These are phyloP conservation scores for Drosophila orena DNA, from an alignment of 1,140 invertebrate species.

Conservation along the genomic window DNA sequence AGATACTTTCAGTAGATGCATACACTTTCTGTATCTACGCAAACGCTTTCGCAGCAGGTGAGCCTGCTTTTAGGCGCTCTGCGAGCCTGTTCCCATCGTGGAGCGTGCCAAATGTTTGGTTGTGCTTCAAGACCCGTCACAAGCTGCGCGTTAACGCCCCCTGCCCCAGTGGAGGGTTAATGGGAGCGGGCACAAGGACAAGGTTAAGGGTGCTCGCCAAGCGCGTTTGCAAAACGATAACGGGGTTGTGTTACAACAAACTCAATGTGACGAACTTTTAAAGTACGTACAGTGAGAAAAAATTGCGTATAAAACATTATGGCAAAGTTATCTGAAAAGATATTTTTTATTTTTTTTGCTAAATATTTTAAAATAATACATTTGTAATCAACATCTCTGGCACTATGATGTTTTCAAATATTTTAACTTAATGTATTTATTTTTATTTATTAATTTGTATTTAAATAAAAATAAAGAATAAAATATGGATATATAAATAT, in stretches of 20 bases:
- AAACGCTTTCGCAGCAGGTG: constrained; percentile 42
- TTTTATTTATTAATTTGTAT: no score
- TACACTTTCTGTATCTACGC: constrained; percentile 7
- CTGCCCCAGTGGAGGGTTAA: not conserved
- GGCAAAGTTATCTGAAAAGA: no score
- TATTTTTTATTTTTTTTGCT: no score
- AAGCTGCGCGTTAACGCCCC: constrained; percentile 20
- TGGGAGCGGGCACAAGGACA: constrained; percentile 9
- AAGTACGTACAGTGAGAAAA: constrained; percentile 1
- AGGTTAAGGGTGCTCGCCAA: constrained; percentile 22
- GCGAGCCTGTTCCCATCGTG: constrained; percentile 66
- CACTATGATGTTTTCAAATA: no score
- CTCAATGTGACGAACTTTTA: not conserved
- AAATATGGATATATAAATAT: no score
- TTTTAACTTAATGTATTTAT: no score
- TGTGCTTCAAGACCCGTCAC: constrained; percentile 50
- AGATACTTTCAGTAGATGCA: constrained; percentile 24
- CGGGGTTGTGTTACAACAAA: constrained; percentile 23
- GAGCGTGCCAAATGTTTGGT: constrained; percentile 81
- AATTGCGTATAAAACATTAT: not conserved
- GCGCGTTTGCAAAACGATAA: constrained; percentile 23
- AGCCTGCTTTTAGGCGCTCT: constrained; percentile 79
- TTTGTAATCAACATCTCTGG: no score
- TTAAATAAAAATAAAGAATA: no score
- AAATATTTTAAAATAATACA: no score